Evolutionary conservation across 2,888 invertebrate species (phyloP), one percentile per base, ranked within the genome.

Genomic region (Phrixothrix hirtus): DNA sequence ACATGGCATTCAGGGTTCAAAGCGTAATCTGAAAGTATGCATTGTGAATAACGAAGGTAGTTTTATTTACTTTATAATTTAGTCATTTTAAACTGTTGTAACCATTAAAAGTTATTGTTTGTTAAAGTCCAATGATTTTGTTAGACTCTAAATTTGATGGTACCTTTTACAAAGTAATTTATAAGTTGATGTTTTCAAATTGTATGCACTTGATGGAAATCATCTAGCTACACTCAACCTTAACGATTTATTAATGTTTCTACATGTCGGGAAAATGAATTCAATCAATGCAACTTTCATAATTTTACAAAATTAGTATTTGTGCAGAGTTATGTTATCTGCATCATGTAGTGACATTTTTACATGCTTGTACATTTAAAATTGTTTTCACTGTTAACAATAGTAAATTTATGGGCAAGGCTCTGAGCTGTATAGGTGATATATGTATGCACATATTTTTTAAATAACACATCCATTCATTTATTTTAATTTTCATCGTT

Each of bases 1-100:
- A 61, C 66, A 65, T 65, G 68, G 67, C 69, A 64, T 70, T 66
- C 70, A 69, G 69, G 69, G 70, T 70, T 68, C 65, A 47, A 50
- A 44, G 26, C 44, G 47, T 50, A 57, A 54, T 45, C 43, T 55
- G 46, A 42, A 48, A 52, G 26, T 51, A 54, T 45, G 55, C 46
- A 43, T 52, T 42, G 43, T 48, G 53, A 57, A 48, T 55, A 57
- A 43, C 44, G 46, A 51, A 51, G 46, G 41, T 56, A 55, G 52
- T 42, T 56, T 51, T 59, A 51, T 49, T 58, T 58, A 54, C 41
- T 48, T 48, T 31, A 27, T 51, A 52, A 48, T 52, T 57, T 53
- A 53, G 49, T 57, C 31, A 45, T 43, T 52, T 52, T 39, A 46
- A 45, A 51, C 36, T 51, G 32, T 49, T 35, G 34, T 50, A 36